Evolutionary conservation across 30 jellyfish, hydroid and myxozoan genomes (phyloP).

Genomic region (Nemopilema nomurai): DNA sequence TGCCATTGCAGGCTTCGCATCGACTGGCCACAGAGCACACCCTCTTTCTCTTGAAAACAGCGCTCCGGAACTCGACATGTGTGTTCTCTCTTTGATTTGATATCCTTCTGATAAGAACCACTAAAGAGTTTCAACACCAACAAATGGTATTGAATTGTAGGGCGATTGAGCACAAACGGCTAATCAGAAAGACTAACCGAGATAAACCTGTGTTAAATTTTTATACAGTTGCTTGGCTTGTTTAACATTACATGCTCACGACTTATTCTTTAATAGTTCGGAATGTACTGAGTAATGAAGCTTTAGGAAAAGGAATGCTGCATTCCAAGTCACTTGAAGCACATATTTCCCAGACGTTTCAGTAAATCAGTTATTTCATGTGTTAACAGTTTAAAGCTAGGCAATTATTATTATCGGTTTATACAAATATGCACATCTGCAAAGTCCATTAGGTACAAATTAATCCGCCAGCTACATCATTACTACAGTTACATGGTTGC

Average conservation of each 20-base stretch:
- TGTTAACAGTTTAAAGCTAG: too few species aligned
- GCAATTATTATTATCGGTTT: too few species aligned
- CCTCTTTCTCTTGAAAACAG: constrained; percentile 3
- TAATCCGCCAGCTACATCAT: too few species aligned
- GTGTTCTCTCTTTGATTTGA: constrained; percentile 13
- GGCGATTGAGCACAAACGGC: neutral
- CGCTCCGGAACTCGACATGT: constrained; percentile 55
- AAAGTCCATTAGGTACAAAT: too few species aligned
- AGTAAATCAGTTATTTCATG: too few species aligned
- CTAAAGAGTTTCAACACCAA: constrained; percentile 4
- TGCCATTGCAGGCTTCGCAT: neutral
- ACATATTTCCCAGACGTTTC: too few species aligned
- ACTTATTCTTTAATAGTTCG: neutral
- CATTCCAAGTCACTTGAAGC: too few species aligned
- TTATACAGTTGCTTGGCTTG: neutral
- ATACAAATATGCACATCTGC: too few species aligned
- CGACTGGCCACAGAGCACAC: constrained; percentile 24
- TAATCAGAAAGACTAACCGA: constrained; percentile 18
- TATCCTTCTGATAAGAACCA: constrained; percentile 4
- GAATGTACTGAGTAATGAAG: too few species aligned
- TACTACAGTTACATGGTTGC: too few species aligned
- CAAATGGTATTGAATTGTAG: neutral
- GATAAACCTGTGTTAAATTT: constrained; percentile 4
- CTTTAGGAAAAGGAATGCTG: too few species aligned
- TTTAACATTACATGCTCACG: neutral